Percentiles rank a stretch among this genome's conserved stretches.
Conservation (phyloP, 1,140 invertebrate species). For the Pachypeltis micranthus region DNA sequence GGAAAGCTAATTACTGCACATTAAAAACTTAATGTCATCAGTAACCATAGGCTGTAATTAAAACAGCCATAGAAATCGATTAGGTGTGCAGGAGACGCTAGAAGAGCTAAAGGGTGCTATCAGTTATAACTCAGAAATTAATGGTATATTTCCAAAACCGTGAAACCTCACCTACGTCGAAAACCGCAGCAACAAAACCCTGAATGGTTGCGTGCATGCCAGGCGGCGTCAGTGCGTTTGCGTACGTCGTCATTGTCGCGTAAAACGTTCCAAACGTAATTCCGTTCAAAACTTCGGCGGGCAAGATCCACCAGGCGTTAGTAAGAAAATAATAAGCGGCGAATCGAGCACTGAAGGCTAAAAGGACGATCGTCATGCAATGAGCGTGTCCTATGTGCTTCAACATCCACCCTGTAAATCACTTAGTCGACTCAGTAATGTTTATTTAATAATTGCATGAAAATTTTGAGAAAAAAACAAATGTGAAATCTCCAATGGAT, state of each 20-base stretch:
- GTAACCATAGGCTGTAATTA: too few species aligned
- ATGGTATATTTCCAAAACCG: too few species aligned
- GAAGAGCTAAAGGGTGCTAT: too few species aligned
- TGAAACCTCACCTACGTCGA: slow-evolving; percentile 28
- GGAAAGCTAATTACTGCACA: too few species aligned
- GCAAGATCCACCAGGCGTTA: slow-evolving; percentile 40
- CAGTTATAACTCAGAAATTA: too few species aligned
- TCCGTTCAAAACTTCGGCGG: slow-evolving; percentile 41
- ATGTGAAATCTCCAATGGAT: too few species aligned
- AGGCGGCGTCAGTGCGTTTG: slow-evolving; percentile 35
- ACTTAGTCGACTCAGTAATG: too few species aligned
- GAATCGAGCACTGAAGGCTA: slow-evolving; percentile 41
- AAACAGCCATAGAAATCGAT: too few species aligned
- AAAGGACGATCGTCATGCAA: slow-evolving; percentile 66
- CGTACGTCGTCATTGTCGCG: slow-evolving; percentile 39
- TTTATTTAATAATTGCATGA: too few species aligned
- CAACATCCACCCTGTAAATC: slow-evolving; percentile 66
- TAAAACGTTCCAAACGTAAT: slow-evolving; percentile 44
- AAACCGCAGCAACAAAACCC: slow-evolving; percentile 34
- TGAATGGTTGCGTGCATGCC: slow-evolving; percentile 39
- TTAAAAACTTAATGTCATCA: too few species aligned
- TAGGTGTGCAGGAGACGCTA: too few species aligned
- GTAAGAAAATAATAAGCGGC: slow-evolving; percentile 38
- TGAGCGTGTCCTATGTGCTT: slow-evolving; percentile 70
- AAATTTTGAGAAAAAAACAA: too few species aligned